These are phyloP conservation scores for Zapornia atra DNA, from an alignment of 2,113 vertebrate genomes.

Conservation along the genomic window DNA sequence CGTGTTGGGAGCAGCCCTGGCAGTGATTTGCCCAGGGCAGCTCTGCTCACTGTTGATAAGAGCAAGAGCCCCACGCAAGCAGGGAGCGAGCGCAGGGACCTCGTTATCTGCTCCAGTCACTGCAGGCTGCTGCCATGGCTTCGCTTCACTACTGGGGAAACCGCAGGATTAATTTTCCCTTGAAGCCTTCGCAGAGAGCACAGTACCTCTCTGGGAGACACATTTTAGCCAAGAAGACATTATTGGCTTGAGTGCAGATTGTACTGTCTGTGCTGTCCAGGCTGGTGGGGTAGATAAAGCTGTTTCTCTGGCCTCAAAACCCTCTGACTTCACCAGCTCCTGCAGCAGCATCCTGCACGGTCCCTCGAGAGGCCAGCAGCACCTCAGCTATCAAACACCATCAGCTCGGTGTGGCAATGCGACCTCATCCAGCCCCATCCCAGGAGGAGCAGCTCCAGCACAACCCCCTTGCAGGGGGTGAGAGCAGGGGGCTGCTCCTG, in stretches of 20 bases:
- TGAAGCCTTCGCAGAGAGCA: not conserved
- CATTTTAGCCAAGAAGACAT: not conserved
- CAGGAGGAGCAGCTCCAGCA: accelerated
- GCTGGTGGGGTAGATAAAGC: not conserved
- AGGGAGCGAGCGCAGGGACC: not conserved
- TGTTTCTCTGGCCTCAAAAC: not conserved
- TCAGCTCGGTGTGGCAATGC: accelerated
- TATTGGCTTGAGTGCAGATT: not conserved
- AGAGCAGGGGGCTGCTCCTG: not conserved
- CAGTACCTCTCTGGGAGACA: not conserved
- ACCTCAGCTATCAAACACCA: not conserved
- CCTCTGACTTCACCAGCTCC: not conserved
- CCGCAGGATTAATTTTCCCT: not conserved
- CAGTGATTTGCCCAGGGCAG: not conserved
- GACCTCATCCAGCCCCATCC: not conserved
- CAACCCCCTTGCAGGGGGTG: accelerated
- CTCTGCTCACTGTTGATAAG: not conserved
- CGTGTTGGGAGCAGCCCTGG: not conserved
- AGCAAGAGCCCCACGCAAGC: not conserved
- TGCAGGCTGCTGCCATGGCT: not conserved
- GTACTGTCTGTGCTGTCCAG: not conserved
- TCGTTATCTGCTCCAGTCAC: not conserved
- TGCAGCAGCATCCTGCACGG: not conserved
- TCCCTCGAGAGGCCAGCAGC: accelerated
- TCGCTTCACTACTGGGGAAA: not conserved